phyloP scores from a whole-genome alignment of 2,888 invertebrate genomes.

The Litoditis marina region DNA sequence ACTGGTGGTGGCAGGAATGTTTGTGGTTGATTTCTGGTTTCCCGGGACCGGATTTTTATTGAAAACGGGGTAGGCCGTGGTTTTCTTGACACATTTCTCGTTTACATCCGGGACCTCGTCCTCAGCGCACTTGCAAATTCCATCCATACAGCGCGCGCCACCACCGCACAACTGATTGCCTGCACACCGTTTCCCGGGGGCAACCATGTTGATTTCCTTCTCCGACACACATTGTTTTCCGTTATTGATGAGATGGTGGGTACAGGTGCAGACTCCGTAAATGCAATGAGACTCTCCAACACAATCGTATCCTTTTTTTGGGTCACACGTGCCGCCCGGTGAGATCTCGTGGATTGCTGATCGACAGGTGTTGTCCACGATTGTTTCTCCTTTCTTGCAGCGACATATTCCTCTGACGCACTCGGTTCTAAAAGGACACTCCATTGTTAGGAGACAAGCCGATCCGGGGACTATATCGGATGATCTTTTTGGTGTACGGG shows the following conservation, averaged over 20 bases:
- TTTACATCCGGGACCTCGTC: conserved; percentile 46
- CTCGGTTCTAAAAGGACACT: conserved; percentile 54
- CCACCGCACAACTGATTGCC: conserved; percentile 48
- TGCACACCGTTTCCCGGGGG: conserved; percentile 46
- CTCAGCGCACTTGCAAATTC: conserved; percentile 46
- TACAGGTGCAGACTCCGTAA: conserved; percentile 52
- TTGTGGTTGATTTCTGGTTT: conserved; percentile 6
- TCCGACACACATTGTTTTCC: conserved; percentile 50
- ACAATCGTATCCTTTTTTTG: conserved; percentile 55
- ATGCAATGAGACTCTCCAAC: conserved; percentile 47
- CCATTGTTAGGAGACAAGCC: conserved; percentile 41
- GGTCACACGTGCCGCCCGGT: conserved; percentile 52
- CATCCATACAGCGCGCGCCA: conserved; percentile 32
- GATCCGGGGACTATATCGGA: conserved; percentile 37
- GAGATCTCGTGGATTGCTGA: conserved; percentile 46
- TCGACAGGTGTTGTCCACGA: conserved; percentile 49
- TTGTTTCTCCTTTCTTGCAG: conserved; percentile 55
- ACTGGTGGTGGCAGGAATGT: conserved; percentile 2
- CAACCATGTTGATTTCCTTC: conserved; percentile 31
- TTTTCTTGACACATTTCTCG: conserved; percentile 43
- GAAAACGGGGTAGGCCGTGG: conserved; percentile 28
- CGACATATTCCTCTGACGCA: conserved; percentile 57
- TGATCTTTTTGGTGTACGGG: conserved; percentile 5
- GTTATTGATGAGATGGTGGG: conserved; percentile 40
- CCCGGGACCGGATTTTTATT: conserved; percentile 14